Base-by-base conservation (phyloP, 2,888 invertebrate genomes). In the Phyllotreta striolata region DNA sequence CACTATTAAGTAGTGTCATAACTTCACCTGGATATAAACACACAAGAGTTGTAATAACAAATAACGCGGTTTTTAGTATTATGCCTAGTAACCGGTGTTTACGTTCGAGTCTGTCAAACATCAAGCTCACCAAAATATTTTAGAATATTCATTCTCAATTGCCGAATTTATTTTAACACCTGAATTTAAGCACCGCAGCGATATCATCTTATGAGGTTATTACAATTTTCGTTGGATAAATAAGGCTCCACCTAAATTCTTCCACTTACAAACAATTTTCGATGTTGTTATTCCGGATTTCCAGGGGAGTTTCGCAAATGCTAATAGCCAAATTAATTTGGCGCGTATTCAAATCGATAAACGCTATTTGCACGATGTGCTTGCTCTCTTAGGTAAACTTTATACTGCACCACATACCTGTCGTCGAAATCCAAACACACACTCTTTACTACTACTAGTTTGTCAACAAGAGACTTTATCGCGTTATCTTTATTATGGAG, bases 401-500 rank as follows among this genome's bases (percentile, higher is more conserved):
- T 51, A 54, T 49, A 49, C 55, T 61, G 66, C 64, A 66, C 62
- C 64, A 64, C 64, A 62, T 57, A 66, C 58, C 49, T 55, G 55
- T 55, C 54, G 64, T 59, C 56, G 63, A 64, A 68, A 68, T 62
- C 64, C 56, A 66, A 68, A 66, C 66, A 63, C 44, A 41, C 55
- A 54, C 56, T 64, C 66, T 63, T 66, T 63, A 55, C 65, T 52
- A 64, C 64, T 58, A 66, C 63, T 66, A 64, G 62, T 63, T 61
- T 64, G 66, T 66, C 68, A 66, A 66, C 66, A 66, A 55, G 62
- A 67, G 65, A 63, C 66, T 51, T 66, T 69, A 71, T 72, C 69
- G 63, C 68, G 69, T 72, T 71, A 72, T 72, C 72, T 72, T 72
- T 72, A 72, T 65, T 66, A 58, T 70, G 57, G 63, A 66, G 69